Evolutionary conservation across 2,888 invertebrate species (phyloP), one percentile per base, ranked within the genome.

Genomic region (Deilephila porcellus): DNA sequence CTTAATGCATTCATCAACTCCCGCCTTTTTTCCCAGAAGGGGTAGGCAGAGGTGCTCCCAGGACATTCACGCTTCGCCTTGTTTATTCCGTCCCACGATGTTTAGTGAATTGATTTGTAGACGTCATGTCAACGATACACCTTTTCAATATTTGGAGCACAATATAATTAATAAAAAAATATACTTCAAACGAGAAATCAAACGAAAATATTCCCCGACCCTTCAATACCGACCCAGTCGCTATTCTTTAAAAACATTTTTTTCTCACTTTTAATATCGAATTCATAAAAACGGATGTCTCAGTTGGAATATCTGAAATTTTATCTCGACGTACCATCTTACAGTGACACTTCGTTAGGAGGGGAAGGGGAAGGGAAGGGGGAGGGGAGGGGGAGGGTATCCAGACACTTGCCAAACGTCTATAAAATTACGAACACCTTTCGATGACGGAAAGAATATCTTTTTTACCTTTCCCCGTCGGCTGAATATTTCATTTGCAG

Each of bases 341-440:
- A 20, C 29, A 25, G 76, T 78, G 84, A 79, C 85, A 82, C 78
- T 80, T 85, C 81, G 84, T 84, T 85, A 85, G 77, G 78, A 74
- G 79, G 78, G 75, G 76, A 72, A 6, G 74, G 74, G 73, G 72
- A 72, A 79, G 79, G 14, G 11, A 11, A 11, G 71, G 79, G 79
- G 45, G 3, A 11, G 45, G 3, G 11, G 11, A 11, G 45, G 45
- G 45, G 11, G 77, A 80, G 75, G 77, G 72, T 52, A 45, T 45
- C 29, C 63, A 34, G 64, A 64, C 34, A 60, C 67, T 72, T 56
- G 72, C 59, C 72, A 72, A 71, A 74, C 75, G 79, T 79, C 78
- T 81, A 76, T 78, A 79, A 80, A 80, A 80, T 82, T 77, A 79
- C 77, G 74, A 76, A 77, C 76, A 79, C 79, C 78, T 80, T 78